These are phyloP conservation scores for Pandemis heparana DNA, from an alignment of 2,888 invertebrate genomes.

Conservation along the genomic window DNA sequence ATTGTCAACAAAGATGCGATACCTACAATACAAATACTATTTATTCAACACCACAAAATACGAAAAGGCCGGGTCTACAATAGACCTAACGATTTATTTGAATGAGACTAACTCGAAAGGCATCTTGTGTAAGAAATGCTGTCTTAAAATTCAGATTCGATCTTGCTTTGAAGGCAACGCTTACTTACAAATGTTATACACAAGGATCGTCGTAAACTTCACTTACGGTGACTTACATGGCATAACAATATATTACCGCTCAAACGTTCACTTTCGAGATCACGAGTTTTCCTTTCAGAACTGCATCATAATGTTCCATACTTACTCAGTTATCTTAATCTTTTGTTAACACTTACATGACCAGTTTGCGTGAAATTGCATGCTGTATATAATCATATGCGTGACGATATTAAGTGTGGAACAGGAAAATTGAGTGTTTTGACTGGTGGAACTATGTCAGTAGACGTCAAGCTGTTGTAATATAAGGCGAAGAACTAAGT, in stretches of 20 bases:
- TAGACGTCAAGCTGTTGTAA: neutral
- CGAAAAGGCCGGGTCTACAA: too few relatives aligned
- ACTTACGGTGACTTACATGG: conserved; percentile 48
- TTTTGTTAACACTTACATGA: conserved; percentile 41
- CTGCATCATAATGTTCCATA: conserved; percentile 54
- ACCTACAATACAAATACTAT: too few relatives aligned
- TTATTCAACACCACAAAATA: neutral
- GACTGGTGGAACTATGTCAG: neutral
- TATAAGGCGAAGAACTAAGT: neutral
- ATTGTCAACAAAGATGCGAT: neutral
- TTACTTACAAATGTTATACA: neutral
- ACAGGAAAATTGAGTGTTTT: conserved; percentile 14
- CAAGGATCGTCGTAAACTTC: conserved; percentile 37
- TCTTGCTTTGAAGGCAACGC: neutral
- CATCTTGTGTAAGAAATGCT: neutral
- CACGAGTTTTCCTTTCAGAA: conserved; percentile 77
- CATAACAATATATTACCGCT: conserved; percentile 47
- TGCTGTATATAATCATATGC: conserved; percentile 12
- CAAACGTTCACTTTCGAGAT: conserved; percentile 76
- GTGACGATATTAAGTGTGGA: neutral
- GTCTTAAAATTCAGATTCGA: neutral
- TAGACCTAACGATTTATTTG: too few relatives aligned
- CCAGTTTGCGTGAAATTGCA: conserved; percentile 37
- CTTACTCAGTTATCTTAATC: conserved; percentile 37
- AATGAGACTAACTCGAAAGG: neutral